Base-by-base conservation (phyloP, 2,113 vertebrate genomes). In the Caretta caretta region DNA sequence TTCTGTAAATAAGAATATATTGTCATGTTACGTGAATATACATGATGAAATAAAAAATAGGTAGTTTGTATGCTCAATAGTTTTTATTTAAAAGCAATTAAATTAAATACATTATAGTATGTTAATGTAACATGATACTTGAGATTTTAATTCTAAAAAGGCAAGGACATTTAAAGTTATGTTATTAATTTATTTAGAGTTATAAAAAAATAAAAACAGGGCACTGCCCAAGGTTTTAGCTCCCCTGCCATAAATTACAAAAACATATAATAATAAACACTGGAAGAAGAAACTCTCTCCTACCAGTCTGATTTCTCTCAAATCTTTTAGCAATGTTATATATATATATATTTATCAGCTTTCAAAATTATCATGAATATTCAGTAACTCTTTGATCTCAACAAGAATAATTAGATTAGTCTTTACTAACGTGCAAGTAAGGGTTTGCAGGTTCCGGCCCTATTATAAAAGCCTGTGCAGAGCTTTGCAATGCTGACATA, bases 281-380 rank as follows among this genome's bases (percentile, higher is more conserved):
- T 81, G 65, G 87, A 20, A 89, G 35, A 94, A 49, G 5, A 1
- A 3, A 29, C 20, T 82, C 62, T 82, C 27, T 83, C 6, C 12
- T 3, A 24, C 16, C 83, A 25, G 7, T 29, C 75, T 90, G 17
- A 7, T 90, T 86, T 92, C 86, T 17, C 42, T 93, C 56, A 31
- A 57, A 22, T 25, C 81, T 56, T 87, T 17, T 86, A 53, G 90
- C 85, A 80, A 57, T 57, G 0, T 13, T 42, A 42, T 42, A 42
- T 42, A 42, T 42, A 42, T 76, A 27, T 80, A 88, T 8, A 88
- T 8, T 24, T 49, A 5, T 84, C 49, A 65, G 7, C 2, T 4
- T 90, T 89, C 57, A n/a, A 49, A 96, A 94, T 86, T 84, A 59
- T 86, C 81, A 75, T 80, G 84, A 3, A 72, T 86, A 87, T 50